These are phyloP conservation scores for Phaonia tiefii DNA, from an alignment of 2,888 invertebrate genomes.

Conservation along the genomic window DNA sequence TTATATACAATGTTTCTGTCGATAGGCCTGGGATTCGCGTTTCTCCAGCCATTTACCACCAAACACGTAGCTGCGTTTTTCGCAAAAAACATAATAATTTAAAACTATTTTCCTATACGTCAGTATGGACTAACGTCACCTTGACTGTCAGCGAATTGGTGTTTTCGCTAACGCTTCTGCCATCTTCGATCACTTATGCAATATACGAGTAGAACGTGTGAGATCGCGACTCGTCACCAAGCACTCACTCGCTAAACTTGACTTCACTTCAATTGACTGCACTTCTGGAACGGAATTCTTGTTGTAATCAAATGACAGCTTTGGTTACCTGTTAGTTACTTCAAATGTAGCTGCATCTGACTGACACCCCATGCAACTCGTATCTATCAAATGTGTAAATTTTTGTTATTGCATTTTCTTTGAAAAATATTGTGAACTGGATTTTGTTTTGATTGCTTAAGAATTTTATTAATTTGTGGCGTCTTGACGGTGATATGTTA, in stretches of 20 bases:
- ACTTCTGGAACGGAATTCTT: slow-evolving; percentile 15
- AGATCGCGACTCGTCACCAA: background rate
- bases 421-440: slow-evolving; percentile 34
- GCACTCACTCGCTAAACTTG: background rate
- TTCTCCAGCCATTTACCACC: slow-evolving; percentile 41
- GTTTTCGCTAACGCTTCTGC: background rate
- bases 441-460: slow-evolving; percentile 28
- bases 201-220: slow-evolving; percentile 27
- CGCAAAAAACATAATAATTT: slow-evolving; percentile 6
- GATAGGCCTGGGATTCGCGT: background rate
- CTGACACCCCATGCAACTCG: background rate
- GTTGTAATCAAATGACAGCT: slow-evolving; percentile 36
- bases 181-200: slow-evolving; percentile 33
- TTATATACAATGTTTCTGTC: background rate
- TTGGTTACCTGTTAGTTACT: background rate
- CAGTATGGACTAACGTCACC: slow-evolving; percentile 25
- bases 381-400: slow-evolving; percentile 12
- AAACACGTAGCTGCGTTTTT: slow-evolving; percentile 46
- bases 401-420: slow-evolving; percentile 2
- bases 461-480: slow-evolving; percentile 37
- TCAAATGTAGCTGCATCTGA: background rate
- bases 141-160: slow-evolving; percentile 47
- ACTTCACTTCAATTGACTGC: slow-evolving; percentile 11
- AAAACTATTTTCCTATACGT: slow-evolving; percentile 9
- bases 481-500: background rate